Evolutionary conservation across 2,797 vertebrate species (phyloP).

Genomic region (Peromyscus eremicus): DNA sequence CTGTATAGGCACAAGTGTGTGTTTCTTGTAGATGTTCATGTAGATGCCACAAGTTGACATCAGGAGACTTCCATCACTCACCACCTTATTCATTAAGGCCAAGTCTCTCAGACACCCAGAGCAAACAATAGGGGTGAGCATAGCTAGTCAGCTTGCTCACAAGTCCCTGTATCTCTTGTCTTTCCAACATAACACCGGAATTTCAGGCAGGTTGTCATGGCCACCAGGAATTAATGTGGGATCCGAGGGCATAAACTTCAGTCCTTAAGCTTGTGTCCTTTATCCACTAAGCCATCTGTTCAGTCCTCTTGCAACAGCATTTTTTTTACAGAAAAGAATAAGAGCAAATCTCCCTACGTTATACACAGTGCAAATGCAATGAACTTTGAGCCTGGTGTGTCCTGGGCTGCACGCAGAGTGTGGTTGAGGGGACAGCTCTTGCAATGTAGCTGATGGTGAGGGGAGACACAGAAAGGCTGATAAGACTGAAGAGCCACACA

Average conservation of each 20-base stretch:
- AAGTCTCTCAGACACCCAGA: not conserved
- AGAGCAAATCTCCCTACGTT: not conserved
- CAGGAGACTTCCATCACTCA: not conserved
- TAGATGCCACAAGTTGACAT: not conserved
- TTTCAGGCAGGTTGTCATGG: not conserved
- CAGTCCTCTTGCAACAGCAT: not conserved
- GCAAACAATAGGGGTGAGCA: not conserved
- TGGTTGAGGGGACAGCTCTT: not conserved
- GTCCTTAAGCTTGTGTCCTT: not conserved
- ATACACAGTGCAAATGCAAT: not conserved
- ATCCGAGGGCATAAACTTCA: not conserved
- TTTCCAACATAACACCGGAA: not conserved
- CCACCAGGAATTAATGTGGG: not conserved
- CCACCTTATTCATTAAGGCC: not conserved
- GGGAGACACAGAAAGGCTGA: not conserved
- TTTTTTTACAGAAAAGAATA: not conserved
- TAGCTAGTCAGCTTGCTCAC: not conserved
- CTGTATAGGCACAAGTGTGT: not conserved
- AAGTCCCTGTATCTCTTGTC: no score
- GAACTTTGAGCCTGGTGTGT: not conserved
- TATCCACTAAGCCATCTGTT: not conserved
- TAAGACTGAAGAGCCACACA: not conserved
- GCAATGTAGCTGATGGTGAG: not conserved
- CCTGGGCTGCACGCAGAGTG: not conserved
- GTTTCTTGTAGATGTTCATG: no score